phyloP scores from a whole-genome alignment of 2,113 vertebrate genomes.

The Anoura caudifer region DNA sequence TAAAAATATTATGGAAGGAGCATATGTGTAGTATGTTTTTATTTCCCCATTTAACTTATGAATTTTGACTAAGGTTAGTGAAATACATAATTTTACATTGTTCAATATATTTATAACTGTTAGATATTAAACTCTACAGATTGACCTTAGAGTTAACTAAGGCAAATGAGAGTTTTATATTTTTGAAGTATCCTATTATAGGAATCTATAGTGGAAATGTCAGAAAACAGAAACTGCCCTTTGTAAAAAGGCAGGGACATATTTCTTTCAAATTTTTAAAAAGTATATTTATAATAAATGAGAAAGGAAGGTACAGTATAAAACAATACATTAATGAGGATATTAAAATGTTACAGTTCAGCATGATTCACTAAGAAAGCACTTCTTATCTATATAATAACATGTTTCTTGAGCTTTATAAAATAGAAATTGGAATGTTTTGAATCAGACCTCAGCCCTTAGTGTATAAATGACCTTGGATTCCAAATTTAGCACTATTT shows the following conservation, averaged over 20 bases:
- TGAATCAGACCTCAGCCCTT: slow-evolving; percentile 36
- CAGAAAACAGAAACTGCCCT: background rate
- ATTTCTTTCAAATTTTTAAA: background rate
- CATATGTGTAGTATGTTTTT: background rate
- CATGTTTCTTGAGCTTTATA: background rate
- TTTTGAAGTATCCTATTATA: background rate
- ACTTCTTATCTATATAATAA: background rate
- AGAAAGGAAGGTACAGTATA: background rate
- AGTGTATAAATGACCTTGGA: background rate
- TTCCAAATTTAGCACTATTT: slow-evolving; percentile 50
- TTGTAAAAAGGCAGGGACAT: background rate
- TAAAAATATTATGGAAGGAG: background rate
- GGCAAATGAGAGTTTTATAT: background rate
- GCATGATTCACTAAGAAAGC: background rate
- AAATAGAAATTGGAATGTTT: slow-evolving; percentile 36
- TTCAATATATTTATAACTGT: background rate
- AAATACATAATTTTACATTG: background rate
- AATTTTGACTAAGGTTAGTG: background rate
- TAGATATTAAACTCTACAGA: background rate
- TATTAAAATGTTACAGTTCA: background rate
- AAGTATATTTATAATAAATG: slow-evolving; percentile 11
- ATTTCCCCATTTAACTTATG: background rate
- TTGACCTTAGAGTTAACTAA: background rate
- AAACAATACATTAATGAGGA: background rate
- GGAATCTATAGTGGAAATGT: background rate